Evolutionary conservation across 2,797 vertebrate species (phyloP), one percentile per base, ranked within the genome.

Genomic region (Lutjanus campechanus): DNA sequence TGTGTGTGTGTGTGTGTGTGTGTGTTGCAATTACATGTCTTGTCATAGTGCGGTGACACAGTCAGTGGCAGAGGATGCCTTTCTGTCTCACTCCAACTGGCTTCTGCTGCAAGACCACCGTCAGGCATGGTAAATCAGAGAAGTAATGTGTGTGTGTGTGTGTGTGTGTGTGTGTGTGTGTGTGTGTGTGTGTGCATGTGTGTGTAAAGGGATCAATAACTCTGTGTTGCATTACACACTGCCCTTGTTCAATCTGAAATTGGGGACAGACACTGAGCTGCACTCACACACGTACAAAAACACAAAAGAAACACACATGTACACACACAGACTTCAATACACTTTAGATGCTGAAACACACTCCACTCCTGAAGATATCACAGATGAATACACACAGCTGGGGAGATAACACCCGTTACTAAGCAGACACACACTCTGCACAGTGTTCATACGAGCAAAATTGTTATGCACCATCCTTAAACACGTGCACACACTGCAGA

Each of bases 191-290:
- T 36, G n/a, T 53, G 41, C 66, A 63, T 54, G 11, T 17, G 17
- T 22, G 49, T 25, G 50, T n/a, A 7, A 49, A 17, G 25, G 19
- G 86, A 88, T 91, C 82, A 79, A 85, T 87, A 79, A 72, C 54
- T 70, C 66, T 54, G 51, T 75, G 72, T 77, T 79, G 86, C 76
- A 71, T 84, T 65, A 64, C 55, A 16, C n/a, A 60, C 68, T 56
- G 49, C 41, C 69, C 65, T 41, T 85, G 79, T 84, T 85, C 71
- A 81, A 65, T 84, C 71, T 90, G 63, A 81, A 85, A 78, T 29
- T 72, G 58, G 41, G 47, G 77, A 60, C 50, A 47, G 40, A 69
- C 29, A 54, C 36, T 50, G 16, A 75, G 36, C 58, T 74, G 40
- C 62, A 25, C 29, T 10, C n/a, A 22, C 55, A 69, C 50, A 65